phyloP scores from a whole-genome alignment of 2,797 vertebrate species.

The Gadopsis bispinosus region DNA sequence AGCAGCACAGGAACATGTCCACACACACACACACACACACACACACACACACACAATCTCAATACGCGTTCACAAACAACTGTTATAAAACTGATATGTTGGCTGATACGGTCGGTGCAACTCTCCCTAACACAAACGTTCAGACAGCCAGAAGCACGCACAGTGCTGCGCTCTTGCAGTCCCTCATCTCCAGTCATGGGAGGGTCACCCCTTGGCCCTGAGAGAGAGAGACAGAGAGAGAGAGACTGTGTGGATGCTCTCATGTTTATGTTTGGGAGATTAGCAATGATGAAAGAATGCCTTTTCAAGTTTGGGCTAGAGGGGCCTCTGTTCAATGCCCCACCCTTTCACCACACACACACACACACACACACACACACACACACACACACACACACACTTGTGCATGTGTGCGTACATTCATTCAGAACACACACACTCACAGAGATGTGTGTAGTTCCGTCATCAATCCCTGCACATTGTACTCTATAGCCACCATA shows the following conservation, averaged over 20 bases:
- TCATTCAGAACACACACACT: neutral
- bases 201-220: constrained; percentile 73
- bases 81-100: constrained; percentile 74
- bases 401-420: neutral
- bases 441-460: constrained; percentile 12
- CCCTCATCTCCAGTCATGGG: constrained; percentile 77
- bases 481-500: constrained; percentile 23
- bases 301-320: constrained; percentile 86
- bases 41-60: constrained; percentile 27
- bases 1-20: constrained; percentile 57
- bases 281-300: constrained; percentile 89
- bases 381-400: neutral
- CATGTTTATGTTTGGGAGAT: constrained; percentile 89
- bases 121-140: constrained; percentile 74
- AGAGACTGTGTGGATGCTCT: constrained; percentile 79
- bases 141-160: constrained; percentile 45
- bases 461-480: constrained; percentile 21
- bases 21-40: constrained; percentile 34
- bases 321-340: constrained; percentile 76
- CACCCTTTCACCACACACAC: constrained; percentile 73
- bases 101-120: constrained; percentile 69
- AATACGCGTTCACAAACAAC: constrained; percentile 52
- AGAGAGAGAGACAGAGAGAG: too few species aligned
- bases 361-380: neutral
- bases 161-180: constrained; percentile 56